A percentile compares a stretch with the other conserved stretches of the same genome.
phyloP scores from a whole-genome alignment of 2,797 vertebrate species.

The Rhodeus uyekii region DNA sequence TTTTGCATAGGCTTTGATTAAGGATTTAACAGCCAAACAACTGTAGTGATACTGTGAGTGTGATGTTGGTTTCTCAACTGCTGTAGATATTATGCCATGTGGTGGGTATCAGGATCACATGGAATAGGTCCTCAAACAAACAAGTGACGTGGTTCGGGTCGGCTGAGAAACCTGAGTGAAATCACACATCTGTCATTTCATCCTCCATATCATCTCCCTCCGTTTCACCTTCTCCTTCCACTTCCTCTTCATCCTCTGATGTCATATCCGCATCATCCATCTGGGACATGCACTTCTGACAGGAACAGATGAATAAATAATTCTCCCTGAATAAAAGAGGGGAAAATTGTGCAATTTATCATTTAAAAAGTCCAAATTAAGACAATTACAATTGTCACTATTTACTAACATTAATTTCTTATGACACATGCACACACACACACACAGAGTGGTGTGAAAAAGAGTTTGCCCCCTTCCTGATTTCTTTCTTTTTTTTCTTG shows the following conservation, averaged over 20 bases:
- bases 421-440: no score
- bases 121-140: constrained; percentile 22
- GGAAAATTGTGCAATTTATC: neutral
- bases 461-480: no score
- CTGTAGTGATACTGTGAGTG: constrained; percentile 20
- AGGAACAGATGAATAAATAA: constrained; percentile 95
- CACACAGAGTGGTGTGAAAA: no score
- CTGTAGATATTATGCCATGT: neutral
- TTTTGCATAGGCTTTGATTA: constrained; percentile 44
- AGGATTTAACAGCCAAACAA: constrained; percentile 1
- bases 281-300: constrained; percentile 91
- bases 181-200: constrained; percentile 98
- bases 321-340: constrained; percentile 85
- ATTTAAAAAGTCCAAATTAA: neutral
- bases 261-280: constrained; percentile 88
- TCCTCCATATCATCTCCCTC: constrained; percentile 92
- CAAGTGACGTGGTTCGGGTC: neutral
- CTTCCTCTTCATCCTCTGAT: constrained; percentile 92
- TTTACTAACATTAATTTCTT: no score
- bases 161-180: neutral
- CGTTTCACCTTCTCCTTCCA: constrained; percentile 76
- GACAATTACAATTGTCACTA: neutral
- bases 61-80: neutral
- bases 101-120: neutral
- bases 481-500: no score